These are phyloP conservation scores for Orussus abietinus DNA, from an alignment of 1,140 invertebrate species.

Conservation along the genomic window DNA sequence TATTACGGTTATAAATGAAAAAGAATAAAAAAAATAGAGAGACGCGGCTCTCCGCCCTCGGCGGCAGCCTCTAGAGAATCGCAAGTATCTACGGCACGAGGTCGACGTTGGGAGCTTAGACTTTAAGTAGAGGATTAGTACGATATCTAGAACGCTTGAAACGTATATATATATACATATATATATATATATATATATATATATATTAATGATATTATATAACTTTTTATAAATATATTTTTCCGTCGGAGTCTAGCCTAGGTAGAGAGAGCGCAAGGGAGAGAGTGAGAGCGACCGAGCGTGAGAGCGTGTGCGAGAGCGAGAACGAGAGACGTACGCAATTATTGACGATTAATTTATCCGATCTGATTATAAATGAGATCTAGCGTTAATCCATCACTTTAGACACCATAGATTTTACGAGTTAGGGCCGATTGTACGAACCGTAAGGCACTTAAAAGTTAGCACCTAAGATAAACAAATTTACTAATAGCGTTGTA, in stretches of 20 bases:
- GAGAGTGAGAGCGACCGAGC: not conserved
- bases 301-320: not conserved
- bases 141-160: constrained; percentile 47
- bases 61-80: constrained; percentile 16
- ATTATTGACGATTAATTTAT: constrained; percentile 51
- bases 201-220: constrained; percentile 44
- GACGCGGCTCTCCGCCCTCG: constrained; percentile 10
- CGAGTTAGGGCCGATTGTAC: constrained; percentile 36
- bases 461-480: constrained; percentile 47
- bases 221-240: constrained; percentile 58
- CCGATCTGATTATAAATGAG: constrained; percentile 45
- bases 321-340: constrained; percentile 36
- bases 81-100: constrained; percentile 24
- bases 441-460: constrained; percentile 33
- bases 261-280: constrained; percentile 34
- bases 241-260: constrained; percentile 54
- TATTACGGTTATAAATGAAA: constrained; percentile 29
- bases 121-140: constrained; percentile 47
- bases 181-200: constrained; percentile 11
- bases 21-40: constrained; percentile 8
- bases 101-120: constrained; percentile 37
- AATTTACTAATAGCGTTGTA: constrained; percentile 41
- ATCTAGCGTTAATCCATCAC: constrained; percentile 47
- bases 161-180: constrained; percentile 39
- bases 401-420: constrained; percentile 43